phyloP scores from a whole-genome alignment of 2,888 invertebrate genomes.

The Rotaria magnacalcarata region DNA sequence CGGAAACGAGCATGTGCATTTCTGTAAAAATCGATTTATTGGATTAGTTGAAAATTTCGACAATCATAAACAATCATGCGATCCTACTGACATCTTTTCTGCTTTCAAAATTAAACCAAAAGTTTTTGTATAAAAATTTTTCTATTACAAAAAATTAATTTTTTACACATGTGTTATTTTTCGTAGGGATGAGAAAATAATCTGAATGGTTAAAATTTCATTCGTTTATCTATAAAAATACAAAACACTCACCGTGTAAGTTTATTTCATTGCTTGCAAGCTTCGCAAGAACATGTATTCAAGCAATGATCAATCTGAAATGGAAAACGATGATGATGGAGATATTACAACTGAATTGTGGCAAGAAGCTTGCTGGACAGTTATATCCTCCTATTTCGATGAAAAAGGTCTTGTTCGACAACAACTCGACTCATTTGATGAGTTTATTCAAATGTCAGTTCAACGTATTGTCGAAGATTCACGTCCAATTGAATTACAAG shows the following conservation, averaged over 20 bases:
- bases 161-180: not conserved
- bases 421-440: slow-evolving; percentile 97
- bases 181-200: not conserved
- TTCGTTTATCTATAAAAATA: not conserved
- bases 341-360: slow-evolving; percentile 95
- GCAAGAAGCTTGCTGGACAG: slow-evolving; percentile 99
- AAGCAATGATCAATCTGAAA: not conserved
- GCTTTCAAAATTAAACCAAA: not conserved
- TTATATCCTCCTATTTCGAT: slow-evolving; percentile 98
- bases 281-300: not conserved
- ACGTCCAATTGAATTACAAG: slow-evolving; percentile 88
- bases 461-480: slow-evolving; percentile 98
- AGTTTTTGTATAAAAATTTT: not conserved
- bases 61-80: not conserved
- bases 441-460: slow-evolving; percentile 99
- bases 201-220: not conserved
- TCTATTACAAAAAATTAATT: not conserved
- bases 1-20: too few relatives aligned
- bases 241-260: not conserved
- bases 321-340: slow-evolving; percentile 62
- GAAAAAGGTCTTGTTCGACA: slow-evolving; percentile 98
- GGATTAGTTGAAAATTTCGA: not conserved
- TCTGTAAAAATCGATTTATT: not conserved
- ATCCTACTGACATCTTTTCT: not conserved
- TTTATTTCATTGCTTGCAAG: not conserved